Base-by-base conservation (phyloP, 2,797 vertebrate genomes). In the Macrochelys suwanniensis region DNA sequence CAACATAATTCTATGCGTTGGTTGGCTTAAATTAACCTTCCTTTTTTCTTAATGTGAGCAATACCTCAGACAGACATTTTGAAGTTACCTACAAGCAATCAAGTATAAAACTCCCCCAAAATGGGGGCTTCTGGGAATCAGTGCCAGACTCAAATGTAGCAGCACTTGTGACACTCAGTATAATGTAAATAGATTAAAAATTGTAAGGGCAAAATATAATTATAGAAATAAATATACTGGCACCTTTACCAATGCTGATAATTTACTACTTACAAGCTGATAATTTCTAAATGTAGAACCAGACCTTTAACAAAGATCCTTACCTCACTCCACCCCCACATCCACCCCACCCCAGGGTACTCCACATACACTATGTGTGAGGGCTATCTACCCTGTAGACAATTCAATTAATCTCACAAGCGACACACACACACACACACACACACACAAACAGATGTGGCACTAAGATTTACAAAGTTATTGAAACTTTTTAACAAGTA, bases 401-500 rank as follows among this genome's bases (percentile, higher is more conserved):
- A 99, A 98, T 99, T 99, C 99, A 99, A 99, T 99, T 99, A 98
- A 98, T 99, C 98, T 99, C 99, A 99, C 98, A 98, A 99, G 98
- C 98, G 98, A 99, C 98, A 98, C 98, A 98, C 98, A 98, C 98
- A 98, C 97, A 93, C 96, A 98, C 97, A 93, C 96, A 99, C 98
- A 98, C 98, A 98, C 98, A 98, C 98, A 98, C 98, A 99, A 99
- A 98, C 99, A 99, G 99, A 99, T 99, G 99, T 99, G 99, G 99
- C 99, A 99, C 98, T 99, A 99, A 99, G 99, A 99, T 99, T 99
- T 99, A 99, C 99, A 99, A 99, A 99, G 99, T 99, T 99, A 99
- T 98, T 99, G 99, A 99, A 99, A 99, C 99, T 99, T 99, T 98
- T 99, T 99, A 99, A 99, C 99, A 99, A 99, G 99, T 99, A 99